Evolutionary conservation across 2,888 invertebrate genomes (phyloP), one percentile per base, ranked within the genome.

Genomic region (Dicranocentrus wangi): DNA sequence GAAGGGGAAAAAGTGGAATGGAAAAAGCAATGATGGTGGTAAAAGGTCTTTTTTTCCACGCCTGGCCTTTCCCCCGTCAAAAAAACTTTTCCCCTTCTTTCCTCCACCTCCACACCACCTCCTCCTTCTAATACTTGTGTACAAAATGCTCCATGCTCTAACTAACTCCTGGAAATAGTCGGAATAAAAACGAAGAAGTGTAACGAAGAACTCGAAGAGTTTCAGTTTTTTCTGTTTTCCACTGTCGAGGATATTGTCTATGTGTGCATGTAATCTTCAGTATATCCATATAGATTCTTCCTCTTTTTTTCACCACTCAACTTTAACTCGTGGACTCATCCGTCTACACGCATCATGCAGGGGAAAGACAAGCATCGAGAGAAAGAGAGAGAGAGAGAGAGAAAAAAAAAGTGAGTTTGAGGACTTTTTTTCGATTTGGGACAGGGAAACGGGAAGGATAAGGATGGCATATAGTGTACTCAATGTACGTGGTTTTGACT

Each of bases 401-500:
- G n/a, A n/a, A n/a, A n/a, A n/a, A n/a, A 69, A 77, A 53, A 39
- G 53, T 61, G 70, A 77, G 60, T 53, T 39, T n/a, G 23, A 77
- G 53, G 43, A 68, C 55, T 58, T 75, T 77, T 76, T 47, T 60
- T 76, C 63, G 61, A 77, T 70, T 76, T 69, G 76, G 69, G 60
- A 76, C 60, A 53, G 43, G 42, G 25, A 73, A 65, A 13, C 39
- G 63, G 28, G 53, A 21, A 53, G 25, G 23, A 72, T 42, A 25
- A 65, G 63, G n/a, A n/a, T n/a, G n/a, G n/a, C n/a, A n/a, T n/a
- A n/a, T n/a, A n/a, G n/a, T 21, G 61, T 55, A 55, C n/a, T n/a
- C 47, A 71, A 61, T 32, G 27, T 51, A 77, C 77, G 69, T 77
- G 77, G 76, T 77, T 77, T 77, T 68, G 69, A 70, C 77, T 77